A percentile compares a stretch with the other conserved stretches of the same genome.
These are phyloP conservation scores for Mycteria americana DNA, from an alignment of 2,797 vertebrate species.

Conservation along the genomic window DNA sequence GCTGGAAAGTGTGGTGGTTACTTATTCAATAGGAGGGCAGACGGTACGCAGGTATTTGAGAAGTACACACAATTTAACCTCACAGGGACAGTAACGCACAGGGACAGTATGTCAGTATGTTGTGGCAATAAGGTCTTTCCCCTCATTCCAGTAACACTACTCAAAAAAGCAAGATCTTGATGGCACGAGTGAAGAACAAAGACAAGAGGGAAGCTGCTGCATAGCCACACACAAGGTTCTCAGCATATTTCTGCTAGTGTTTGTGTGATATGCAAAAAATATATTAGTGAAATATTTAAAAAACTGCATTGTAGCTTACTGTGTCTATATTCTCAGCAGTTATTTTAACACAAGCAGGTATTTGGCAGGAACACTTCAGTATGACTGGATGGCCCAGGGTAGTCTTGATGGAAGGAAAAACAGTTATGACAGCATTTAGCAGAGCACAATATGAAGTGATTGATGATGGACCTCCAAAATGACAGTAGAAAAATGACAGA, in stretches of 20 bases:
- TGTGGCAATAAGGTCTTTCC: neutral
- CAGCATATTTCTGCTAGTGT: neutral
- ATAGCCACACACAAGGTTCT: neutral
- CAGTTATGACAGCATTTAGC: neutral
- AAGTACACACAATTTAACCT: neutral
- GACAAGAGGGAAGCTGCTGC: neutral
- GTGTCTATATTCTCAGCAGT: neutral
- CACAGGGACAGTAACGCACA: neutral
- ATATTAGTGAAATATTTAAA: neutral
- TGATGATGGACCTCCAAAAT: neutral
- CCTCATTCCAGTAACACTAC: neutral
- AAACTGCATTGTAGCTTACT: neutral
- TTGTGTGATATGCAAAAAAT: neutral
- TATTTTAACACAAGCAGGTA: neutral
- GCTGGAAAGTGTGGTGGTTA: neutral
- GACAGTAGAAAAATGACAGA: neutral
- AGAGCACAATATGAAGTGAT: neutral
- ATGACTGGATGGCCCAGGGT: neutral
- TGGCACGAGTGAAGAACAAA: neutral
- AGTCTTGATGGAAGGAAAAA: neutral
- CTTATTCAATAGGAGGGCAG: neutral
- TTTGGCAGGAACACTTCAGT: neutral
- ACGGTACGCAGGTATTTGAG: neutral
- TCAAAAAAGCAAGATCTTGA: neutral
- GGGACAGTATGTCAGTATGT: neutral